Conservation (phyloP, 2,113 vertebrate genomes). For the Morone saxatilis region DNA sequence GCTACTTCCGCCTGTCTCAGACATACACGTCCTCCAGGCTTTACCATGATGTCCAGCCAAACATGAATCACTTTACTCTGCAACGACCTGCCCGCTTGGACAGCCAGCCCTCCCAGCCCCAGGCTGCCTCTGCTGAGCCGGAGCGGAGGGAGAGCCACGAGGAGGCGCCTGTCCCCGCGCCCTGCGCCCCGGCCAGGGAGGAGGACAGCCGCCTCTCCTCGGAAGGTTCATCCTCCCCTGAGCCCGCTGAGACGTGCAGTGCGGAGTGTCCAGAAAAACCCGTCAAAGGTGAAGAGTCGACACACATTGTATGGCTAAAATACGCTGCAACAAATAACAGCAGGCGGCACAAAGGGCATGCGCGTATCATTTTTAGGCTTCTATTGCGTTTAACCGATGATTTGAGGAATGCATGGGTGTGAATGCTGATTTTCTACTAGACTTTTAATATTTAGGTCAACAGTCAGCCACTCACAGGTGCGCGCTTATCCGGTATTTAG, state of each 20-base stretch:
- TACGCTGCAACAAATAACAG: background rate
- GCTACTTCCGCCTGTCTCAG: slow-evolving; percentile 98
- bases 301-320: background rate
- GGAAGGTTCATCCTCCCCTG: slow-evolving; percentile 93
- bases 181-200: slow-evolving; percentile 86
- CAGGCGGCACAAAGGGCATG: background rate
- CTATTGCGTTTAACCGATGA: background rate
- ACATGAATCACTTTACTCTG: slow-evolving; percentile 86
- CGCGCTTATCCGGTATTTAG: slow-evolving; percentile 15
- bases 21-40: slow-evolving; percentile 92
- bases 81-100: slow-evolving; percentile 89
- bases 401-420: slow-evolving; percentile 1
- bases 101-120: slow-evolving; percentile 83
- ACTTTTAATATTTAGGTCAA: slow-evolving; percentile 19
- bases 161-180: slow-evolving; percentile 86
- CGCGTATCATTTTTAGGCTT: background rate
- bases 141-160: slow-evolving; percentile 87
- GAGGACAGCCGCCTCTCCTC: slow-evolving; percentile 92
- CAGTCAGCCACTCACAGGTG: slow-evolving; percentile 8
- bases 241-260: slow-evolving; percentile 89
- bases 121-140: slow-evolving; percentile 82
- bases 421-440: background rate
- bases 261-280: slow-evolving; percentile 89
- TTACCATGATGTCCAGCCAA: slow-evolving; percentile 86
- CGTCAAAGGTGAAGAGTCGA: slow-evolving; percentile 88